phyloP scores from a whole-genome alignment of 2,888 invertebrate genomes.

The Clunio marinus region DNA sequence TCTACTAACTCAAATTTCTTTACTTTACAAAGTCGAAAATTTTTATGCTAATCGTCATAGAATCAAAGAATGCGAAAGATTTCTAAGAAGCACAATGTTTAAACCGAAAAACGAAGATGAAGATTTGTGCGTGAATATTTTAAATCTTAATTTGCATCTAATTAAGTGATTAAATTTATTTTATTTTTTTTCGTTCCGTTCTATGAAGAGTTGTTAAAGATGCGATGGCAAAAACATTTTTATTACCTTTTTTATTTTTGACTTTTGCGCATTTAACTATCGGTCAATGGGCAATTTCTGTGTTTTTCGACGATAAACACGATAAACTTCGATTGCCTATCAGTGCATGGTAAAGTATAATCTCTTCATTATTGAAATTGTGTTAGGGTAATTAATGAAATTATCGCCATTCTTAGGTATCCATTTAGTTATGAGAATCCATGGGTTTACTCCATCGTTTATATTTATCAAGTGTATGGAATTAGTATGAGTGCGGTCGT shows the following conservation, averaged over 20 bases:
- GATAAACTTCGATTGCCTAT: slow-evolving; percentile 3
- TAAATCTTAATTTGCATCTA: not conserved
- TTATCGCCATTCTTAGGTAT: slow-evolving; percentile 5
- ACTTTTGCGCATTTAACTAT: slow-evolving; percentile 1
- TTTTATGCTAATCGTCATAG: slow-evolving; percentile 28
- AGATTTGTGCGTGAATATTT: slow-evolving; percentile 1
- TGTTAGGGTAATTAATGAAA: not conserved
- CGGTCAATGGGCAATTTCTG: not conserved
- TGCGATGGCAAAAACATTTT: slow-evolving; percentile 21
- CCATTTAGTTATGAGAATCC: slow-evolving; percentile 18
- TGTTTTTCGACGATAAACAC: slow-evolving; percentile 6
- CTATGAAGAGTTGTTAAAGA: slow-evolving; percentile 16
- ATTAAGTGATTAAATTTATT: not conserved
- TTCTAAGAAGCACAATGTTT: slow-evolving; percentile 17
- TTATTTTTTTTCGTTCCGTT: too few relatives aligned
- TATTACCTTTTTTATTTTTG: not conserved
- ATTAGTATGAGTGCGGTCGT: slow-evolving; percentile 18
- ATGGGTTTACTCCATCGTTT: not conserved
- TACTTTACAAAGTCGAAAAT: slow-evolving; percentile 27
- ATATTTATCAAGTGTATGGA: slow-evolving; percentile 29
- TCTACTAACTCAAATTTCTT: slow-evolving; percentile 22
- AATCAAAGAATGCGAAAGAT: slow-evolving; percentile 2
- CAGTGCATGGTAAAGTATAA: slow-evolving; percentile 28
- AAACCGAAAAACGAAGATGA: slow-evolving; percentile 23
- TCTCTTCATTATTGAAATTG: not conserved